Evolutionary conservation across 1,140 invertebrate species (phyloP), one percentile per base, ranked within the genome.

Genomic region (Pseudomyrmex gracilis): DNA sequence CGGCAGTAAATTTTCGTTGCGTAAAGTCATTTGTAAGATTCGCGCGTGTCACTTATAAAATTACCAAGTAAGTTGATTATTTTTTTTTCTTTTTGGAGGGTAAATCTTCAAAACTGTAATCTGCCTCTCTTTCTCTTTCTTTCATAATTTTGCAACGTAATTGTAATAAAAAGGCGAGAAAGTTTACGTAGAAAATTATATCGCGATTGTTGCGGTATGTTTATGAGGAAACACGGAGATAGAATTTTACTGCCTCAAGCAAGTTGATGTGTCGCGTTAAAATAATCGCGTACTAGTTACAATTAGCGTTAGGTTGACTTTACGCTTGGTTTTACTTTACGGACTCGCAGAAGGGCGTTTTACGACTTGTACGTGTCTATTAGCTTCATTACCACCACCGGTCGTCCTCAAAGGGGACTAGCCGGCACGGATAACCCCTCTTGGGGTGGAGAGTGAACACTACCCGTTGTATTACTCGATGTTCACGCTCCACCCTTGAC

Each of bases 291-390:
- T 34, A 34, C 34, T 34, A 5, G 5, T 34, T 34, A 34, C 34
- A 34, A 34, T 34, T 34, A 34, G 34, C 34, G 34, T 34, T 34
- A 34, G 34, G 34, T 34, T 34, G 34, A 12, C 57, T 55, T 58
- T 57, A 47, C n/a, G 10, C 24, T 57, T 45, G 17, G 12, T 86
- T 89, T 87, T 89, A 90, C 88, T 90, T 91, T 76, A 86, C 82
- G 61, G 83, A 90, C 88, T 77, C 74, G 78, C 71, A 82, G 63
- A 82, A 90, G 74, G 85, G 43, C 63, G 92, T 92, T 93, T 93
- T 93, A 93, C 91, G 92, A 92, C 76, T 85, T 53, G 83, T 93
- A 93, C 92, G 92, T 93, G 93, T 93, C 92, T 93, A 93, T 93
- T 93, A 93, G 91, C 85, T 85, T 90, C 91, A 92, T 93, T 91